Base-by-base conservation (phyloP, 1,140 invertebrate species). In the Eueides isabella region DNA sequence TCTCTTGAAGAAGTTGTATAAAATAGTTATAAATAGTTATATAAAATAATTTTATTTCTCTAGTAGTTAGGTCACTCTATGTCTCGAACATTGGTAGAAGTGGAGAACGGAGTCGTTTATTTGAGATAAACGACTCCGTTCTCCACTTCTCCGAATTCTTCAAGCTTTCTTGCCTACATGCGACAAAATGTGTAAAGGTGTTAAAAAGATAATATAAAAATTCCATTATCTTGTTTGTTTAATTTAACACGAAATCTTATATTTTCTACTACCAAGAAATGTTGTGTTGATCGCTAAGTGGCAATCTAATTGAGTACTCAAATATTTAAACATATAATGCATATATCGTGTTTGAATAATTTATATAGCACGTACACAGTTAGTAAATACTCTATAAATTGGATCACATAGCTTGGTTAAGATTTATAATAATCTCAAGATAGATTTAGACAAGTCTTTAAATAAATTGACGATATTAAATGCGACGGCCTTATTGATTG, bases 321-420 rank as follows among this genome's bases (percentile, higher is more conserved):
- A 67, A 67, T 67, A 67, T 67, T 67, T 67, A 26, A n/a, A 16
- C 14, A 12, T 30, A 55, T 31, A 67, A 48, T 67, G 19, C n/a
- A 55, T 55, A 55, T 55, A 26, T 55, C 23, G 26, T 71, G 61
- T 71, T 64, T 64, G 35, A 44, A 11, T 62, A 64, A 65, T 66
- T 71, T 28, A 55, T 71, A 48, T 35, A 30, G 30, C 38, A 55
- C 48, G 23, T 26, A 55, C 48, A 26, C 9, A 23, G 9, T 26
- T 2, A 26, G 23, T 26, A 55, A 65, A 71, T 55, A 48, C 26
- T 26, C 33, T 41, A 26, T 19, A 28, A 71, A 71, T 31, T 65
- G 41, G 62, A 71, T 65, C 62, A 65, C 12, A 35, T 62, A 28
- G 55, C 61, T 33, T 38, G n/a, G 67, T 61, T 61, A 33, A 14